Base-by-base conservation (phyloP, 1,140 invertebrate genomes). In the Agrilus planipennis region DNA sequence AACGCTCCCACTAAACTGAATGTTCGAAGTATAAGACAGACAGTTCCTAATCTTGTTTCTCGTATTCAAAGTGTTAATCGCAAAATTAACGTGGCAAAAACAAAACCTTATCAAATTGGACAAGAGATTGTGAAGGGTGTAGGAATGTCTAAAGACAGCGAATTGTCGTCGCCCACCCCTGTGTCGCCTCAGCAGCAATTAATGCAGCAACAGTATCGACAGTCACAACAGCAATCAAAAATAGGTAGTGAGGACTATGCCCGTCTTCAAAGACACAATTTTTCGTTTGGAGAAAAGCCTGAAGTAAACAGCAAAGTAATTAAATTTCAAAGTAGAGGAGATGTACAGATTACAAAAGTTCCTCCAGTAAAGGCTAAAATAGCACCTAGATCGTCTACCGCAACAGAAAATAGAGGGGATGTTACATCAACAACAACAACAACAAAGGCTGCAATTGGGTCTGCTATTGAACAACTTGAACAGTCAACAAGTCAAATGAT, bases 31-130 rank as follows among this genome's bases (percentile, higher is more conserved):
- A 32, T 60, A 45, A 51, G 65, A 59, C 49, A 62, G 53, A 30
- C 64, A 47, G 28, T 68, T 59, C 44, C 60, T 6, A 57, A 58
- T 50, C 30, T 58, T 25, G 48, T 54, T 4, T 51, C 51, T 7
- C 41, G 47, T 25, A 57, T 57, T 25, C 52, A 53, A 36, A 52
- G 40, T 25, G 48, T 51, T 2, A 39, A 39, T 0, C 53, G 50
- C 30, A 52, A 53, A 22, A 35, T 51, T 6, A 46, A 52, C 34
- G 39, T 35, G 17, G 41, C 36, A 3, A 53, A 52, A 40, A 63
- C 60, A 12, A 56, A 61, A 41, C 58, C 60, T 14, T 65, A 62
- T 43, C 56, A 63, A 7, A 52, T 70, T 2, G 62, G 59, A 11
- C 62, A 56, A 3, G 60, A 63, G 10, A 62, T 9, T 2, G 57